Conservation (phyloP, 2,113 vertebrate genomes). For the Heterotilapia buettikoferi region DNA sequence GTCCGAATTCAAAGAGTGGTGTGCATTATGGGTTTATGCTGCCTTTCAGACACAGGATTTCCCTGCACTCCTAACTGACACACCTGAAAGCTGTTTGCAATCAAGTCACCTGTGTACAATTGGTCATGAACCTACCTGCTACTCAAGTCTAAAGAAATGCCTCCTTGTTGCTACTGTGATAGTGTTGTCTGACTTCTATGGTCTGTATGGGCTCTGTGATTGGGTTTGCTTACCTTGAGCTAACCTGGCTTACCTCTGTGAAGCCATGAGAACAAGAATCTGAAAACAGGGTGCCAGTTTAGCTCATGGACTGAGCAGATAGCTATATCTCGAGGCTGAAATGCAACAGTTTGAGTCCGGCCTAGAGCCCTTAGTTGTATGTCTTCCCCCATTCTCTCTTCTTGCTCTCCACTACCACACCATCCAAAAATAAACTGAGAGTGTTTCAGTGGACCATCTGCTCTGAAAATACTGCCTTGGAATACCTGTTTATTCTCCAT, state of each 20-base stretch:
- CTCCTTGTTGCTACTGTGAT: background rate
- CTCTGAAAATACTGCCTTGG: background rate
- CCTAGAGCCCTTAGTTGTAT: background rate
- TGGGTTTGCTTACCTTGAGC: background rate
- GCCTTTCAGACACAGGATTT: background rate
- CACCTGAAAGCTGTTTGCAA: background rate
- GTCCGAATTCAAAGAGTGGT: too few relatives aligned
- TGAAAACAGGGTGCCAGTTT: background rate
- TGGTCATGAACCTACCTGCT: background rate
- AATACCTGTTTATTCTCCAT: background rate
- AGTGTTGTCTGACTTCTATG: background rate
- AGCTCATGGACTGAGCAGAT: background rate
- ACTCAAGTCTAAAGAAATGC: background rate
- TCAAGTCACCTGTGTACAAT: background rate
- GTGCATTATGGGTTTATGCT: background rate
- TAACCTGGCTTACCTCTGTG: background rate
- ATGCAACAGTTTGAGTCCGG: accelerated
- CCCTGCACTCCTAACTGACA: background rate
- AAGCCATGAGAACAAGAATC: background rate
- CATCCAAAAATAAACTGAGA: background rate
- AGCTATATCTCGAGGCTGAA: background rate
- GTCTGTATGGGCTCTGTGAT: accelerated
- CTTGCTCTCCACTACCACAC: background rate
- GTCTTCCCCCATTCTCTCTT: background rate
- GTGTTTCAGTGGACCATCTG: background rate